phyloP scores from a whole-genome alignment of 92 coral and sea anemone species.

The Phymanthus crucifer region DNA sequence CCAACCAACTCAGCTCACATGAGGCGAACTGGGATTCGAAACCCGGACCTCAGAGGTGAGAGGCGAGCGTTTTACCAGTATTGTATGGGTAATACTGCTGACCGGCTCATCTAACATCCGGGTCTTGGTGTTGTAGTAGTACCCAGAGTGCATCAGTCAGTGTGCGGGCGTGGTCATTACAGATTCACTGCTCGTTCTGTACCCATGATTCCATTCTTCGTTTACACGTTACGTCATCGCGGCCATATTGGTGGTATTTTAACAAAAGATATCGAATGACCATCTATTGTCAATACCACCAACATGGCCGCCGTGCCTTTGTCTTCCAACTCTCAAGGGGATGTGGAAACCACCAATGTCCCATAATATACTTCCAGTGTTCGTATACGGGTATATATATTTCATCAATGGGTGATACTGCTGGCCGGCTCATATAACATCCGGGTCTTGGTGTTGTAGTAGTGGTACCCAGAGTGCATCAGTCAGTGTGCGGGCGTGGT shows the following conservation, averaged over 20 bases:
- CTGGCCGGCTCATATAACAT: constrained; percentile 21
- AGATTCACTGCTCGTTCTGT: constrained; percentile 45
- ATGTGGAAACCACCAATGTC: too few relatives aligned
- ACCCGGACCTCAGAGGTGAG: too few relatives aligned
- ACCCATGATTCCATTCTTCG: too few relatives aligned
- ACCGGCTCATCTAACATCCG: constrained; percentile 54
- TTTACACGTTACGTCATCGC: too few relatives aligned
- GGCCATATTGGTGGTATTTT: too few relatives aligned
- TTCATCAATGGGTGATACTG: not conserved
- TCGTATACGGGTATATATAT: not conserved
- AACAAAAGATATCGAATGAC: too few relatives aligned
- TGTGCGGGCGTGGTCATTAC: constrained; percentile 94
- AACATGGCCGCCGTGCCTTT: too few relatives aligned
- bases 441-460: constrained; percentile 62
- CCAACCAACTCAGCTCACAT: too few relatives aligned
- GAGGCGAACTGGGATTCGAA: too few relatives aligned
- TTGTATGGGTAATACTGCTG: not conserved
- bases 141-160: constrained; percentile 80
- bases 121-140: constrained; percentile 45
- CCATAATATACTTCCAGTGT: not conserved
- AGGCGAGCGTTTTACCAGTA: too few relatives aligned
- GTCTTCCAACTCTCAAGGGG: too few relatives aligned
- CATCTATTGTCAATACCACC: too few relatives aligned
- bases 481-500: constrained; percentile 99
- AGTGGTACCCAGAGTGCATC: constrained; percentile 68